Base-by-base conservation (phyloP, 2,113 vertebrate species). In the Mus spicilegus region DNA sequence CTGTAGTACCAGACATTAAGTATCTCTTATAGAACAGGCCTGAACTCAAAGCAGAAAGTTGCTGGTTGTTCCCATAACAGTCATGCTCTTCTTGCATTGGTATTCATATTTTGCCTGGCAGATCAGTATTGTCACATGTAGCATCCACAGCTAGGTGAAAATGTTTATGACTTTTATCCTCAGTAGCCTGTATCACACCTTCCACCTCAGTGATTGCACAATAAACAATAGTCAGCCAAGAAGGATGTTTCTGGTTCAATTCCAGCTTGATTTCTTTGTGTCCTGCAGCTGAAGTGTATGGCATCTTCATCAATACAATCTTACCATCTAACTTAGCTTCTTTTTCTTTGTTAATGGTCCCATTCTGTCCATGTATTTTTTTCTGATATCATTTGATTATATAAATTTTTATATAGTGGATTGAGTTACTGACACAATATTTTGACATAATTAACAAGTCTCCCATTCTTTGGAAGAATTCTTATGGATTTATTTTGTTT, bases 381-480 rank as follows among this genome's bases (percentile, higher is more conserved):
- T 67, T 46, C 8, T 92, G 12, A 81, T 81, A 73, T n/a, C 1
- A 20, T 73, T 95, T 92, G n/a, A 20, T 7, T 54, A 13, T 54
- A 30, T 54, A 22, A 19, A 22, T 72, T 90, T 70, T 77, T 56
- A 54, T 46, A 46, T 22, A 72, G 75, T 88, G 9, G 9, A 19
- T 5, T 88, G 39, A 80, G 63, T 56, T 58, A 70, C 63, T 80
- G 72, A 90, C 11, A 58, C 36, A 87, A 61, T 91, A 39, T 72
- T 95, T 95, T 91, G 70, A 33, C 39, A 87, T 61, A 70, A 80
- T 78, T 77, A 63, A 80, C 51, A 69, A 75, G 49, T 88, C 3
- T 58, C n/a, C 77, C 36, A 67, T 63, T 75, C 61, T 86, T 78
- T n/a, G 36, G 42, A 42, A 65, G 1, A 2, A 6, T 86, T 58